Evolutionary conservation across 1,140 invertebrate genomes (phyloP), one percentile per base, ranked within the genome.

Genomic region (Hyles vespertilio): DNA sequence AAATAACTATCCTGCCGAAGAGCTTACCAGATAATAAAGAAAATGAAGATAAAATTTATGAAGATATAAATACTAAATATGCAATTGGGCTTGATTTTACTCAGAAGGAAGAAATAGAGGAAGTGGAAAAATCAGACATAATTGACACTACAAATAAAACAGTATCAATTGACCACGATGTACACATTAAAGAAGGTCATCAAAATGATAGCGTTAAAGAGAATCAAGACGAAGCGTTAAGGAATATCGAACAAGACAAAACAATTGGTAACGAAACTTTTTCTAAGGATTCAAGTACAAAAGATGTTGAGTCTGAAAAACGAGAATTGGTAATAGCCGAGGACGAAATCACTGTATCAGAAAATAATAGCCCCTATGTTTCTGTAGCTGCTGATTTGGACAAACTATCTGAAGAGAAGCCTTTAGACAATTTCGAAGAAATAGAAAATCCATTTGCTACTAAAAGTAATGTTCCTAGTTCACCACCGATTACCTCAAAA

Each of bases 321-420:
- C 46, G 5, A 40, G 1, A 48, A 10, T 48, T n/a, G 5, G 12
- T 52, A 52, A 36, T 33, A 47, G 10, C 10, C 48, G 67, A 74
- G 32, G 74, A 74, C 40, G 81, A 78, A 74, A 61, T 81, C 11
- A 54, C 78, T 46, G 52, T 61, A 45, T 79, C 79, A 55, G 68
- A 69, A 62, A 74, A 69, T 61, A 78, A 74, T 62, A 84, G 74
- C 56, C 79, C 77, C 5, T 77, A 68, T 68, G 74, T 76, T 32
- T 76, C 70, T 44, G 59, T 78, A 8, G 59, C 59, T 40, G 67
- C 59, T 56, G 52, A 63, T 55, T 51, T 67, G 49, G 62, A 71
- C 58, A 56, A 36, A 44, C 6, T 54, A 40, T 46, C 59, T 22
- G 51, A 53, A 52, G n/a, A 61, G 3, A 51, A 34, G 32, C n/a